Base-by-base conservation (phyloP, 92 coral and sea anemone species). In the Siderastrea radians region DNA sequence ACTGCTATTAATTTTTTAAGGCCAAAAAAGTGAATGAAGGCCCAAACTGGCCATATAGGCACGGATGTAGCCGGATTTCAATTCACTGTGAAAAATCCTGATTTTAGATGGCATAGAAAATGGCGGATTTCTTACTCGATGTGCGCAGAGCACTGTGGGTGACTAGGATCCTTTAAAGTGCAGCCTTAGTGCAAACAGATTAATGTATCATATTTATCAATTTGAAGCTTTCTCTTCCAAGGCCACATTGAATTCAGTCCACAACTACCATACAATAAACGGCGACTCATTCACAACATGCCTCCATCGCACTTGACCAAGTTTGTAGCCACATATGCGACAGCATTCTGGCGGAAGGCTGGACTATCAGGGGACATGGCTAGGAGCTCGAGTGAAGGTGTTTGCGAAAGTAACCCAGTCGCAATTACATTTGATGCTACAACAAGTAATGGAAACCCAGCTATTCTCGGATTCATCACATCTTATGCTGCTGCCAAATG, bases 261-360 rank as follows among this genome's bases (percentile, higher is more conserved):
- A 17, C 81, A 76, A 26, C 83, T 97, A 17, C 99, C 99, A 38
- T 94, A 90, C 87, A 83, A 74, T 80, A 94, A 96, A 75, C 95
- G 88, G 65, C 90, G 91, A 17, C 93, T 92, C 13, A 83, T 87
- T 54, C 90, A 93, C 53, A 94, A 90, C 83, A 92, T 96, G 93
- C 88, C 93, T 12, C 90, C 94, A 60, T 93, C 97, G 7, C 94
- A 94, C 61, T 81, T 95, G 54, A 95, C 92, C 52, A 97, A 97
- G 95, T 97, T 97, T 82, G 77, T 97, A 51, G 98, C 95, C 15
- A 90, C 98, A 0, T 97, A 97, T 70, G 87, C 86, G 17, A 90
- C 95, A 26, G 94, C 99, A 1, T 97, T 97, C 84, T 97, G 99
- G 99, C 95, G 99, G 17, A 93, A 86, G 76, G 94, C 93, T 46